A percentile compares a stretch with the other conserved stretches of the same genome.
Evolutionary conservation across 2,888 invertebrate genomes (phyloP).

Genomic region (Cryptocephalus moraei): DNA sequence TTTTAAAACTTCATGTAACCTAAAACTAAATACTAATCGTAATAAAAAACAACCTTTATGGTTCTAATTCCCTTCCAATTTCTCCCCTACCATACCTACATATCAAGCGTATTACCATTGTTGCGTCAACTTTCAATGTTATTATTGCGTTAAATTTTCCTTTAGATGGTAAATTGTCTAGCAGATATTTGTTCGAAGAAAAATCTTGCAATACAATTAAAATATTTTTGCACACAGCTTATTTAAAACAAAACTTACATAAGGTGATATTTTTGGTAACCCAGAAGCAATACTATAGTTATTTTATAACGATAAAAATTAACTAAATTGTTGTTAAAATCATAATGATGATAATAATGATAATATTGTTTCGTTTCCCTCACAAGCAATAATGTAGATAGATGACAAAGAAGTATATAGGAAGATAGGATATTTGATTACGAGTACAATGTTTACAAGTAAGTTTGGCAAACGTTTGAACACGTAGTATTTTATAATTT

Average conservation of each 20-base stretch:
- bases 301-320: conserved; percentile 22
- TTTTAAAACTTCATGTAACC: no score
- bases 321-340: conserved; percentile 18
- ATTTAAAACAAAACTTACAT: conserved; percentile 17
- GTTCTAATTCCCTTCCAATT: not conserved
- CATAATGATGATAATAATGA: no score
- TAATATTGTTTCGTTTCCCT: conserved; percentile 19
- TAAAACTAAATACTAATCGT: no score
- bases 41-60: no score
- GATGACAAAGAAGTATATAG: conserved; percentile 21
- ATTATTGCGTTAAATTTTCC: no score
- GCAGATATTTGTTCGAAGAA: conserved; percentile 1
- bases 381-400: conserved; percentile 30
- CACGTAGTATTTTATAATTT: no score
- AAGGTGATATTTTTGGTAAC: conserved; percentile 40
- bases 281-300: conserved; percentile 36
- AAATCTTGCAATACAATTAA: conserved; percentile 33
- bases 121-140: no score
- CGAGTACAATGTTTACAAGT: no score
- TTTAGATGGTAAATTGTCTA: no score
- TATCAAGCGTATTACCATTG: not conserved
- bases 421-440: no score
- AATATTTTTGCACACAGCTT: conserved; percentile 37
- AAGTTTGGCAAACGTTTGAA: no score
- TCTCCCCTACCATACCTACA: not conserved